phyloP scores from a whole-genome alignment of 2,113 vertebrate genomes.

The Phrynosoma platyrhinos region DNA sequence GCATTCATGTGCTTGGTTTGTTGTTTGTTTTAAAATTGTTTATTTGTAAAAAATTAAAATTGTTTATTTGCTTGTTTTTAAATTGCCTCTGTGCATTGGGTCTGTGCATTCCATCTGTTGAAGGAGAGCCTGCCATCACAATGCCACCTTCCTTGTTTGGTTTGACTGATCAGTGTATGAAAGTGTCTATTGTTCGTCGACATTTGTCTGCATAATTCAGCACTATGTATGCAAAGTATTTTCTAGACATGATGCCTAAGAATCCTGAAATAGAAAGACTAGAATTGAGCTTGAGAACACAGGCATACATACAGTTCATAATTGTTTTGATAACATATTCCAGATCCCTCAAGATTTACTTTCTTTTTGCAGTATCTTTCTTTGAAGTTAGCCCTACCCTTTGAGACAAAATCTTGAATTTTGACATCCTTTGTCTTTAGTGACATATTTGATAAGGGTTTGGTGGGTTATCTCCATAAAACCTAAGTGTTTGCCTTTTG shows the following conservation, averaged over 20 bases:
- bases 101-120: not conserved
- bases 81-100: not conserved
- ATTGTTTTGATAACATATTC: not conserved
- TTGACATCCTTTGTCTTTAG: conserved; percentile 1
- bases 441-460: not conserved
- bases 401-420: no score
- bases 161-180: not conserved
- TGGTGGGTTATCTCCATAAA: conserved; percentile 7
- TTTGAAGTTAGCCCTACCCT: no score
- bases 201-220: not conserved
- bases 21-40: not conserved
- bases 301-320: not conserved
- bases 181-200: not conserved
- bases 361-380: not conserved
- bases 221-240: not conserved
- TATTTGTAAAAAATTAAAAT: not conserved
- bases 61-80: not conserved
- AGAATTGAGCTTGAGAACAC: not conserved
- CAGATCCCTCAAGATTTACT: not conserved
- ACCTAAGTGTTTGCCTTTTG: not conserved
- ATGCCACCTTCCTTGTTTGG: not conserved
- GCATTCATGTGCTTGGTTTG: not conserved
- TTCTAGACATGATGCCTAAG: not conserved
- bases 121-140: not conserved
- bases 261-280: not conserved